phyloP scores from a whole-genome alignment of 2,113 vertebrate species.

The Entelurus aequoreus region DNA sequence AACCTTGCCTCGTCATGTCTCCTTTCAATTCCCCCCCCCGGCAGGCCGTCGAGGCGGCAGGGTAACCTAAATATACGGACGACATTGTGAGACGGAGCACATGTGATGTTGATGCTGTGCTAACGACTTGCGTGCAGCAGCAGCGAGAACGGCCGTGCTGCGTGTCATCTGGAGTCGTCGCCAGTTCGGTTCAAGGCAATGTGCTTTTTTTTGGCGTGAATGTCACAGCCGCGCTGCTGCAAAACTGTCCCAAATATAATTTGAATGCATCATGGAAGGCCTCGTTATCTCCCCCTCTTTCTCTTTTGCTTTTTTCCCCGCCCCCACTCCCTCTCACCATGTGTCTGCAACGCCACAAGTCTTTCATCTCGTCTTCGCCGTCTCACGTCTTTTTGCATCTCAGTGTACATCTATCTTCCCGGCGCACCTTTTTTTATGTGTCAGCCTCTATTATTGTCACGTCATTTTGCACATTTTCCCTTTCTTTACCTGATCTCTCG shows the following conservation, averaged over 20 bases:
- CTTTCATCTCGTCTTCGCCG: conserved; percentile 23
- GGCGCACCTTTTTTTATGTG: conserved; percentile 26
- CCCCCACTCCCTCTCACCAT: not conserved
- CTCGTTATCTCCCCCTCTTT: conserved; percentile 5
- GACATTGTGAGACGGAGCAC: not conserved
- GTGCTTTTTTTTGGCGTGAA: conserved; percentile 14
- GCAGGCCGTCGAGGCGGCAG: not conserved
- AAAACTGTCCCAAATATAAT: conserved; percentile 29
- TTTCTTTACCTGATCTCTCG: conserved; percentile 41
- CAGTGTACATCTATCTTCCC: conserved; percentile 23
- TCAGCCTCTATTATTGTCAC: conserved; percentile 25
- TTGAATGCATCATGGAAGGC: conserved; percentile 32
- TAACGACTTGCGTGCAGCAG: conserved; percentile 10
- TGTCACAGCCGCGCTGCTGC: conserved; percentile 13
- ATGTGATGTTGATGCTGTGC: conserved; percentile 3
- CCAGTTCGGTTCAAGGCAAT: conserved; percentile 16
- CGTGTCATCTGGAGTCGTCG: conserved; percentile 1
- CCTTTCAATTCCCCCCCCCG: not conserved
- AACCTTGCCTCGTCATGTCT: not conserved
- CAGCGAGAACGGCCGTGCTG: not conserved
- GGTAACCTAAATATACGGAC: too few relatives aligned
- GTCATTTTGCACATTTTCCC: not conserved
- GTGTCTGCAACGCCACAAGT: conserved; percentile 26
- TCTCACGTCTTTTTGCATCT: conserved; percentile 24
- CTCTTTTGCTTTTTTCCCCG: not conserved